phyloP scores from a whole-genome alignment of 2,888 invertebrate species.

The Hypsopygia costalis region DNA sequence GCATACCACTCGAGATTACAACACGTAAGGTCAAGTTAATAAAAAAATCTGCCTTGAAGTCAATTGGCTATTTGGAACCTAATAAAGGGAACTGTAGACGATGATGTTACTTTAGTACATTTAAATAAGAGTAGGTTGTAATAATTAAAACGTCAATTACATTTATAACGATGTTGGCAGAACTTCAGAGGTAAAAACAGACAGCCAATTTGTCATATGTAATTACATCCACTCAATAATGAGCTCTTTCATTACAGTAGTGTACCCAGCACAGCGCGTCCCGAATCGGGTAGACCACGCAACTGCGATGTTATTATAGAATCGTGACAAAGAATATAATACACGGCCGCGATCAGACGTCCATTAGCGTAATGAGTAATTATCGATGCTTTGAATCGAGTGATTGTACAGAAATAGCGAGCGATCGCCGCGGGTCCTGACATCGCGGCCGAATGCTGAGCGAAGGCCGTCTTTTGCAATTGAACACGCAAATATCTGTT shows the following conservation, averaged over 20 bases:
- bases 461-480: conserved; percentile 62
- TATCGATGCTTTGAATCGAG: conserved; percentile 46
- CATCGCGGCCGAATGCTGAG: conserved; percentile 29
- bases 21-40: conserved; percentile 3
- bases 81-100: too few relatives aligned
- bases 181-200: too few relatives aligned
- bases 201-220: background rate
- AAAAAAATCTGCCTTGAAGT: background rate
- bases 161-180: too few relatives aligned
- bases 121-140: background rate
- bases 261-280: background rate
- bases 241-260: conserved; percentile 8
- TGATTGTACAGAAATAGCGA: conserved; percentile 34
- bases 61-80: background rate
- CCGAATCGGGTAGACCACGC: conserved; percentile 1
- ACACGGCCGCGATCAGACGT: conserved; percentile 42
- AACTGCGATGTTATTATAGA: conserved; percentile 26
- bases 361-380: conserved; percentile 70
- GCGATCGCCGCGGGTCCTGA: conserved; percentile 26
- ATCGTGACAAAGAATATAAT: conserved; percentile 59
- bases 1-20: conserved; percentile 3
- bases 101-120: background rate
- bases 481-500: conserved; percentile 18
- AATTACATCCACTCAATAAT: background rate
- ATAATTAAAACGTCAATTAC: background rate